Percentiles rank a stretch among this genome's conserved stretches.
These are phyloP conservation scores for Mellivora capensis DNA, from an alignment of 2,113 vertebrate species.

Conservation along the genomic window DNA sequence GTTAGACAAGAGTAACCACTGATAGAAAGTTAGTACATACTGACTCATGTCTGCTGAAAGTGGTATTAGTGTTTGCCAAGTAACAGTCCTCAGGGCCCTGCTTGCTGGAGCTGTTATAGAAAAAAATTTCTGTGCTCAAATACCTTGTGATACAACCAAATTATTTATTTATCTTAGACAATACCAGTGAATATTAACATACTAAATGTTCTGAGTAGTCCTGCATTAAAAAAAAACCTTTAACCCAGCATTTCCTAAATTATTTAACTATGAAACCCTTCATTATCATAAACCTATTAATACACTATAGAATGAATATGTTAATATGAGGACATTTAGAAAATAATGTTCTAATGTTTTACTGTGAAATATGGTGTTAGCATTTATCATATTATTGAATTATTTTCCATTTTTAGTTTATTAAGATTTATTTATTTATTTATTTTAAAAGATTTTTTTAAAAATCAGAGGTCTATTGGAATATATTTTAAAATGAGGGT, in stretches of 20 bases:
- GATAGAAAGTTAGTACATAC: background rate
- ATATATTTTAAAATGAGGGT: background rate
- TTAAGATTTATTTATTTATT: background rate
- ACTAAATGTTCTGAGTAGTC: background rate
- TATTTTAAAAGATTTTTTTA: background rate
- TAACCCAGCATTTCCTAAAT: background rate
- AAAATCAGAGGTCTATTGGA: background rate
- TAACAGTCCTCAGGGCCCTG: background rate
- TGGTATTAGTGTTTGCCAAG: background rate
- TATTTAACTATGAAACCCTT: background rate
- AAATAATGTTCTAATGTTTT: slow-evolving; percentile 4
- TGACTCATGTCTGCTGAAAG: background rate
- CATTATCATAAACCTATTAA: background rate
- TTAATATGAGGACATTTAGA: background rate
- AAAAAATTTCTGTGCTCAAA: slow-evolving; percentile 7
- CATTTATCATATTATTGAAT: background rate
- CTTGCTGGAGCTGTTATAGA: background rate
- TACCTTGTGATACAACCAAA: background rate
- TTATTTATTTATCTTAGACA: slow-evolving; percentile 12
- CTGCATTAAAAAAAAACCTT: slow-evolving; percentile 25
- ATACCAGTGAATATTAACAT: background rate
- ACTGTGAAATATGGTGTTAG: background rate
- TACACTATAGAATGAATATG: background rate
- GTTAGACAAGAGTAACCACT: background rate
- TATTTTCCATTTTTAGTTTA: slow-evolving; percentile 17